Conservation (phyloP, 2,113 vertebrate species). For the Sterrhoptilus dennistouni region DNA sequence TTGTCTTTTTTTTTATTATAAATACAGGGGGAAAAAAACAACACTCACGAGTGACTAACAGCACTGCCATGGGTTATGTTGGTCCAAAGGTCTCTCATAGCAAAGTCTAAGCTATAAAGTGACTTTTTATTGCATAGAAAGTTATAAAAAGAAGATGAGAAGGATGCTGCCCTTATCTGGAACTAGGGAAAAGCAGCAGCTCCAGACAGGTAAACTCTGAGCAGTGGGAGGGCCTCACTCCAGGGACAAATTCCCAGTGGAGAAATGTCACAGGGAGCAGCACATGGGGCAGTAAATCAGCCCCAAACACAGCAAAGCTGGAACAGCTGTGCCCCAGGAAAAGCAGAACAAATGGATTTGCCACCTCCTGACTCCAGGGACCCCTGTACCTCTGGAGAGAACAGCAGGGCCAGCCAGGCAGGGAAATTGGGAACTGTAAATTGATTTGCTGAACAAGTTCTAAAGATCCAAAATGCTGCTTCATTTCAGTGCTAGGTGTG, state of each 20-base stretch:
- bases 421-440: not conserved
- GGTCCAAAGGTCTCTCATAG: not conserved
- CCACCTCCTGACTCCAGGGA: not conserved
- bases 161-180: not conserved
- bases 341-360: constrained; percentile 47
- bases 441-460: not conserved
- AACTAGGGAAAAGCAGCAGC: not conserved
- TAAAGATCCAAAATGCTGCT: not conserved
- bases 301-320: not conserved
- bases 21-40: not conserved
- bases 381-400: not conserved
- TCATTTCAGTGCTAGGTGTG: not conserved
- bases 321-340: constrained; percentile 44
- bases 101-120: not conserved
- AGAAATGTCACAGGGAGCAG: constrained; percentile 26
- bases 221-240: not conserved
- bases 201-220: not conserved
- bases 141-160: not conserved
- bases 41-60: not conserved
- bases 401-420: not conserved
- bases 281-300: constrained; percentile 38
- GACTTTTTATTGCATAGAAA: not conserved
- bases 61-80: not conserved
- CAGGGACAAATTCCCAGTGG: not conserved
- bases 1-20: not conserved